A percentile compares a stretch with the other conserved stretches of the same genome.
phyloP scores from a whole-genome alignment of 2,888 invertebrate genomes.

The Eupithecia abbreviata region DNA sequence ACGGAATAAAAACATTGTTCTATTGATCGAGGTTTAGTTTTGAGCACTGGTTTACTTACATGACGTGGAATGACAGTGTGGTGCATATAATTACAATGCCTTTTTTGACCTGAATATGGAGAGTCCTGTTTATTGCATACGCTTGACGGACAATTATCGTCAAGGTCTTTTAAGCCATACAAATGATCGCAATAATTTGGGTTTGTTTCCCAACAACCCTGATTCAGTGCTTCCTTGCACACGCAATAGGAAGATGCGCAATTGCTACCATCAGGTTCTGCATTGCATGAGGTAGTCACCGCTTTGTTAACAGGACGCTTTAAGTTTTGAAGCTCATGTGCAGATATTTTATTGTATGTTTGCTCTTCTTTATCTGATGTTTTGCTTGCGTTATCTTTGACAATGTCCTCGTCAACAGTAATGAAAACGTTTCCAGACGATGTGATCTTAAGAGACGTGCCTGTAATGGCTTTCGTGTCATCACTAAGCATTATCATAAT shows the following conservation, averaged over 20 bases:
- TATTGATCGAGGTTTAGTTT: conserved; percentile 29
- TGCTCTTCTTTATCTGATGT: conserved; percentile 5
- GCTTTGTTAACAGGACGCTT: conserved; percentile 50
- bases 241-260: conserved; percentile 54
- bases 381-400: conserved; percentile 43
- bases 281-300: conserved; percentile 56
- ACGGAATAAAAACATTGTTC: conserved; percentile 48
- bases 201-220: not conserved
- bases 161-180: not conserved
- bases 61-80: conserved; percentile 53
- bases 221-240: conserved; percentile 44
- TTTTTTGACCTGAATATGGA: not conserved
- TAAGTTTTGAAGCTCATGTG: conserved; percentile 42
- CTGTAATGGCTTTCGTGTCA: conserved; percentile 39
- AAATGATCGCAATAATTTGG: not conserved
- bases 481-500: conserved; percentile 54
- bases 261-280: conserved; percentile 48
- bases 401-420: conserved; percentile 51
- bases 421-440: conserved; percentile 64
- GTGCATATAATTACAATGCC: conserved; percentile 27
- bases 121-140: not conserved
- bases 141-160: not conserved
- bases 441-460: conserved; percentile 61
- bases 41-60: conserved; percentile 32
- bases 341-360: conserved; percentile 20